Evolutionary conservation across 1,140 invertebrate genomes (phyloP).

Genomic region (Drosophila asahinai): DNA sequence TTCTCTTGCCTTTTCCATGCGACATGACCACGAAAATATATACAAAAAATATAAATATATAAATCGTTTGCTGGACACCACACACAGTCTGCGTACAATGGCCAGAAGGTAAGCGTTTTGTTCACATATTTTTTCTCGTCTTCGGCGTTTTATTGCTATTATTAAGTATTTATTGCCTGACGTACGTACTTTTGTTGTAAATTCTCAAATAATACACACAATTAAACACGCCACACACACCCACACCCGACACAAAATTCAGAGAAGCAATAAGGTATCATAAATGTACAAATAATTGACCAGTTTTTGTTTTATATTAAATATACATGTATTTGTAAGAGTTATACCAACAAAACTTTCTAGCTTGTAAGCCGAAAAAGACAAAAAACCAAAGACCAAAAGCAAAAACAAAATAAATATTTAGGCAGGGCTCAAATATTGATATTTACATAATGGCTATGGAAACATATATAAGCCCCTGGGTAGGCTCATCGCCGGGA

Average conservation of each 20-base stretch:
- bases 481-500: conserved; percentile 47
- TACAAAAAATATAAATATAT: conserved; percentile 26
- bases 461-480: conserved; percentile 17
- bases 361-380: conserved; percentile 57
- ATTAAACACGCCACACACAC: conserved; percentile 32
- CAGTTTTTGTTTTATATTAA: conserved; percentile 53
- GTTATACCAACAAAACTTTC: conserved; percentile 37
- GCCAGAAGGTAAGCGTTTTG: conserved; percentile 91
- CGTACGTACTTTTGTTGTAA: conserved; percentile 73
- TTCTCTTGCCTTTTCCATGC: conserved; percentile 77
- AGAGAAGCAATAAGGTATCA: conserved; percentile 59
- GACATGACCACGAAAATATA: conserved; percentile 29
- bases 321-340: conserved; percentile 34
- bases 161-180: conserved; percentile 81
- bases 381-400: conserved; percentile 5
- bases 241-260: conserved; percentile 14
- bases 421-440: conserved; percentile 34
- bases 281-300: conserved; percentile 62
- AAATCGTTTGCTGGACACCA: conserved; percentile 86
- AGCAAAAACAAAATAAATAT: conserved; percentile 29
- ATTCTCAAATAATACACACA: conserved; percentile 52
- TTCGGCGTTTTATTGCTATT: conserved; percentile 55
- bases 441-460: conserved; percentile 17
- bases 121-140: conserved; percentile 41
- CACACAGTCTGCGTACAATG: conserved; percentile 93